These are phyloP conservation scores for Ageneiosus marmoratus DNA, from an alignment of 2,113 vertebrate genomes.

Conservation along the genomic window DNA sequence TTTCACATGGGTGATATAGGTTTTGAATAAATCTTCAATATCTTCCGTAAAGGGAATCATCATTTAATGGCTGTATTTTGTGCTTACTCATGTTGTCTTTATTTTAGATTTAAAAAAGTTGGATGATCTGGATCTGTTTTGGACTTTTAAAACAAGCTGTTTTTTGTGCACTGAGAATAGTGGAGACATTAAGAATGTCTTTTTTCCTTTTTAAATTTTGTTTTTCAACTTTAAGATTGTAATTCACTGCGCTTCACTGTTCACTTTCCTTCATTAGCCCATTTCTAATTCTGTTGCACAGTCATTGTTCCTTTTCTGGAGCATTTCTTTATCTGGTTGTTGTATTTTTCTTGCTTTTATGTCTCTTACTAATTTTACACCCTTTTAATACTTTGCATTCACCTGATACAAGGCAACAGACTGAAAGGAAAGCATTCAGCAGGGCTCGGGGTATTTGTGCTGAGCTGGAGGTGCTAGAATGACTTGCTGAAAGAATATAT, in stretches of 20 bases:
- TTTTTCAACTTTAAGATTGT: slow-evolving; percentile 18
- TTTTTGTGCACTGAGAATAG: not conserved
- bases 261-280: slow-evolving; percentile 47
- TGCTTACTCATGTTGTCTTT: too few species aligned
- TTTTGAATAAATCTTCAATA: too few species aligned
- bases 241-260: slow-evolving; percentile 29
- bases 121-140: not conserved
- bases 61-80: too few species aligned
- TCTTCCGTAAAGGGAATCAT: too few species aligned
- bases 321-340: slow-evolving; percentile 38
- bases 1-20: too few species aligned
- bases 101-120: too few species aligned
- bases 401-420: not conserved
- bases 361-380: slow-evolving; percentile 20
- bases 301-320: slow-evolving; percentile 4
- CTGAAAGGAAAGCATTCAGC: not conserved
- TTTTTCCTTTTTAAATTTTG: slow-evolving; percentile 32
- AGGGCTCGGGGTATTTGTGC: not conserved
- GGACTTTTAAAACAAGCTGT: slow-evolving; percentile 11
- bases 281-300: slow-evolving; percentile 38
- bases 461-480: not conserved
- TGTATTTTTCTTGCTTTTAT: slow-evolving; percentile 49
- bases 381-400: not conserved
- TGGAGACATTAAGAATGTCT: not conserved
- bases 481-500: not conserved